Conservation (phyloP, 2,888 invertebrate genomes). For the Caradrina clavipalpis region DNA sequence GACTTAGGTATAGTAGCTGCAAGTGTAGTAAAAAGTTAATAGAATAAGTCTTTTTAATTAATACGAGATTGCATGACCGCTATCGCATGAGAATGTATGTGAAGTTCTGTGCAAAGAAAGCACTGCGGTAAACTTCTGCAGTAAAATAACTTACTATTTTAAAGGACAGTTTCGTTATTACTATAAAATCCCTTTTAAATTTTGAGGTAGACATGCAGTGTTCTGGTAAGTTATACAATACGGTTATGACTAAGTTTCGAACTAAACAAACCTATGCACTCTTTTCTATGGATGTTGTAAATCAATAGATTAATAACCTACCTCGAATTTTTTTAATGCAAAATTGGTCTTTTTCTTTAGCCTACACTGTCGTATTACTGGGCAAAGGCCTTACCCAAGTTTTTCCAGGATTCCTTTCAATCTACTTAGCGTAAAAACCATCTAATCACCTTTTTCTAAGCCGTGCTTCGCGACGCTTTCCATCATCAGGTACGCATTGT, state of each 20-base stretch:
- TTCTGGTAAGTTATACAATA: slow-evolving; percentile 1
- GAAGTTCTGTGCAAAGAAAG: slow-evolving; percentile 49
- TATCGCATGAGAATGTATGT: slow-evolving; percentile 35
- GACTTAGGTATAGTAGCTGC: background rate
- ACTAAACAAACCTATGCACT: background rate
- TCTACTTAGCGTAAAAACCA: too few species aligned
- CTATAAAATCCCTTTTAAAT: slow-evolving; percentile 21
- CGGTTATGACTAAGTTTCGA: background rate
- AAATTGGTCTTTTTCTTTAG: too few species aligned
- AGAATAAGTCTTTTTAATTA: slow-evolving; percentile 24
- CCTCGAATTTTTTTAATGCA: too few species aligned
- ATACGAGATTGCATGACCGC: slow-evolving; percentile 22
- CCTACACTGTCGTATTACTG: too few species aligned
- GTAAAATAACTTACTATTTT: slow-evolving; percentile 46
- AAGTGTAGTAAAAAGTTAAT: slow-evolving; percentile 8
- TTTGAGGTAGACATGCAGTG: slow-evolving; percentile 15
- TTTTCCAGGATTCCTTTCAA: too few species aligned
- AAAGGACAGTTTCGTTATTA: slow-evolving; percentile 44
- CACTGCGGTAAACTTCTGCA: slow-evolving; percentile 38
- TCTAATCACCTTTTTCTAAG: too few species aligned
- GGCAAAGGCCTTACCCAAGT: too few species aligned
- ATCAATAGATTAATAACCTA: too few species aligned
- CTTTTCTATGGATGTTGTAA: too few species aligned
- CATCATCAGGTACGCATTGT: too few species aligned
- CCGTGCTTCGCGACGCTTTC: too few species aligned